Percentiles rank a stretch among this genome's conserved stretches.
phyloP scores from a whole-genome alignment of 2,113 vertebrate species.

The Sciurus niger region DNA sequence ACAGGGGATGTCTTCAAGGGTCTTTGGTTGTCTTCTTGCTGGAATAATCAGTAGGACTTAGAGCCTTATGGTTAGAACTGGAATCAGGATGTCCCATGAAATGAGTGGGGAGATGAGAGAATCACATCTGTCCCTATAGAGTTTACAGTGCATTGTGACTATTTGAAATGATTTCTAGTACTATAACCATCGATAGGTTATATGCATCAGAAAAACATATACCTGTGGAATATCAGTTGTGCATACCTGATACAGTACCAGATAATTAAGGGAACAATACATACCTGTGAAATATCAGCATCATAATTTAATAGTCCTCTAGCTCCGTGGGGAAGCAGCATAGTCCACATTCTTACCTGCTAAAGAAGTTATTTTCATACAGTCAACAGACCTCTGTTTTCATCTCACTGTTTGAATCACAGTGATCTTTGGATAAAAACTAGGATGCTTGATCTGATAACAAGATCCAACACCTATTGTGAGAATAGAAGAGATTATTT shows the following conservation, averaged over 20 bases:
- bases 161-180: not conserved
- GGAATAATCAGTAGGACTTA: not conserved
- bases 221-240: not conserved
- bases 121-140: not conserved
- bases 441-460: not conserved
- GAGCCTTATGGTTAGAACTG: not conserved
- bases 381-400: not conserved
- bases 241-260: too few relatives aligned
- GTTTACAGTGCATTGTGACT: too few relatives aligned
- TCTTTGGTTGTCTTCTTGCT: not conserved
- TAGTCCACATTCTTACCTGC: not conserved
- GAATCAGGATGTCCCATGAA: not conserved
- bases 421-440: slow-evolving; percentile 29
- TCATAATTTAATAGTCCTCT: not conserved
- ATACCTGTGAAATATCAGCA: not conserved
- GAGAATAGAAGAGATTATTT: not conserved
- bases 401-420: not conserved
- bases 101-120: not conserved
- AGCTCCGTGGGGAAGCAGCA: not conserved
- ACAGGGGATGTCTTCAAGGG: not conserved
- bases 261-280: not conserved
- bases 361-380: not conserved
- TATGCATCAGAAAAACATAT: not conserved
- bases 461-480: not conserved
- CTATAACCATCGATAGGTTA: not conserved